Base-by-base conservation (phyloP, 2,113 vertebrate genomes). In the Rostratula benghalensis region DNA sequence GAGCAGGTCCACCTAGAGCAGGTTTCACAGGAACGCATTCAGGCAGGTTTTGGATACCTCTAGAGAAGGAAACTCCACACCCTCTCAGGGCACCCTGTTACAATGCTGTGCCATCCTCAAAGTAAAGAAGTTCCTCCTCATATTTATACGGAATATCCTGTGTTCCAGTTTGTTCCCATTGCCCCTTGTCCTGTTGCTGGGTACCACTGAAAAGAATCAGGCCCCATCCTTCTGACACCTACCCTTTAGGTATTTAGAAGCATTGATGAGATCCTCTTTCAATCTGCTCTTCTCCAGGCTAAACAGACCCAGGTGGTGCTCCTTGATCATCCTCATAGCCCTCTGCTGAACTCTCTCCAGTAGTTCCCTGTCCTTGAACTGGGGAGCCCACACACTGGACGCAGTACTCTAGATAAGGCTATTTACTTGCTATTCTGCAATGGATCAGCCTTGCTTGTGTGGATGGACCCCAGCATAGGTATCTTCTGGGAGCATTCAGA, bases 371-470 rank as follows among this genome's bases (percentile, higher is more conserved):
- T 61, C 59, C n/a, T 60, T 60, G 22, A 35, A 37, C 59, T 37
- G 59, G 59, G 59, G 59, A 60, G 59, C 59, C 59, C 59, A 61
- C 22, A 61, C 9, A 11, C 59, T 25, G 59, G 22, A 61, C 59
- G 17, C 59, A 24, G n/a, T 37, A 25, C 14, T 61, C 59, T 35
- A 61, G n/a, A 61, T 37, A 23, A 25, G n/a, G 21, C 19, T 33
- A 61, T 61, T 31, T 17, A 2, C 9, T 60, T 31, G 63, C 51
- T 31, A 0, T 15, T 11, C 41, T 7, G 35, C 37, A 10, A 0
- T 11, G 37, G 45, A 31, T 75, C 46, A 41, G 60, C 41, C 13
- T 28, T 5, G 37, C n/a, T 50, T 1, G 10, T 13, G 39, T 2
- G 21, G 61, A 17, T 9, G 45, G 56, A n/a, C 16, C 25, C 45